Evolutionary conservation across 2,888 invertebrate genomes (phyloP).

Genomic region (Drosophila picticornis): DNA sequence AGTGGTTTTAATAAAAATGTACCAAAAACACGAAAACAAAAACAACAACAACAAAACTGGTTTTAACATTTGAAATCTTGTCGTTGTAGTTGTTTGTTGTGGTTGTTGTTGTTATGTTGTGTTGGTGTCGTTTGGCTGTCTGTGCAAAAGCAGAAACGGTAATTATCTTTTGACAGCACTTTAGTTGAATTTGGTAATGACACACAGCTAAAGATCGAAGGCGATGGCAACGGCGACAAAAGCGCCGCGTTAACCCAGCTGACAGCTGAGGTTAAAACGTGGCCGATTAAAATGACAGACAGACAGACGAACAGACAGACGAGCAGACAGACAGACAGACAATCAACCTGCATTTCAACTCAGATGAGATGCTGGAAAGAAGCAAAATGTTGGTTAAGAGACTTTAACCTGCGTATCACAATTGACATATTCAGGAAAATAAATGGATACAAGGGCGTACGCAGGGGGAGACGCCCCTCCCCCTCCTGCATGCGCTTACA

Average conservation of each 20-base stretch:
- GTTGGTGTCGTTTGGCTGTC: constrained; percentile 59
- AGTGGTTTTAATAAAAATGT: constrained; percentile 41
- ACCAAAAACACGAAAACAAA: constrained; percentile 18
- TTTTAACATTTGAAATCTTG: constrained; percentile 34
- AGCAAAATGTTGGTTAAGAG: neutral
- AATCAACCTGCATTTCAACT: constrained; percentile 35
- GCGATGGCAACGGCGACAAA: constrained; percentile 55
- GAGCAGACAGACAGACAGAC: constrained; percentile 38
- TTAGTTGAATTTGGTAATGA: constrained; percentile 74
- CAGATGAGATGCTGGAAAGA: neutral
- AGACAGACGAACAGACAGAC: constrained; percentile 47
- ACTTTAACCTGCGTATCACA: neutral
- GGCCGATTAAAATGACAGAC: constrained; percentile 80
- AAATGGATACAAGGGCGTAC: neutral
- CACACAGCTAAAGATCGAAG: constrained; percentile 65
- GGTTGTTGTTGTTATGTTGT: constrained; percentile 15
- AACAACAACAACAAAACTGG: constrained; percentile 47
- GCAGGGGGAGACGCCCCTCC: neutral
- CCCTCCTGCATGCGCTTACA: neutral
- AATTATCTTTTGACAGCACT: constrained; percentile 80
- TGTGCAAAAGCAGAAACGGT: constrained; percentile 62
- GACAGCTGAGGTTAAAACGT: constrained; percentile 81
- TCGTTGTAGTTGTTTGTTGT: neutral
- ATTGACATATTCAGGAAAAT: neutral
- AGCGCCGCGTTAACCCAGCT: constrained; percentile 64